phyloP scores from a whole-genome alignment of 2,797 vertebrate genomes.

The Gila robusta region DNA sequence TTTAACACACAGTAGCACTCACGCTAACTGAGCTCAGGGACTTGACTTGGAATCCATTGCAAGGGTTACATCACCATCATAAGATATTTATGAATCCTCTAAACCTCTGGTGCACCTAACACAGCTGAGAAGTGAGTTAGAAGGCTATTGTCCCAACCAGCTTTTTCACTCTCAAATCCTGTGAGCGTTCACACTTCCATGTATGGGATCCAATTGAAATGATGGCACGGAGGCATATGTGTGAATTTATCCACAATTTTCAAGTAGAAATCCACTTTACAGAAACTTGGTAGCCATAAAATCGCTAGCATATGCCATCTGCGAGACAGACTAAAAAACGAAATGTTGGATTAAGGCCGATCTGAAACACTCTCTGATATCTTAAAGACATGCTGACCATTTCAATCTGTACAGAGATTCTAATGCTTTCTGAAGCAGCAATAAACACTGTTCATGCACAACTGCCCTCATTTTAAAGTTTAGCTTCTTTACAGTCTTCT shows the following conservation, averaged over 20 bases:
- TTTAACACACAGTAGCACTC: conserved; percentile 57
- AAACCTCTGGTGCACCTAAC: conserved; percentile 47
- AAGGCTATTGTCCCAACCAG: conserved; percentile 21
- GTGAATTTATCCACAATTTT: conserved; percentile 71
- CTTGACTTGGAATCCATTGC: conserved; percentile 36
- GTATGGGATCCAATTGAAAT: conserved; percentile 58
- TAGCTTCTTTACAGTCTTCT: background rate
- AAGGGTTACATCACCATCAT: conserved; percentile 48
- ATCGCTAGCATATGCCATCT: conserved; percentile 47
- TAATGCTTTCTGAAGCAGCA: conserved; percentile 3
- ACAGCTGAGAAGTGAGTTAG: conserved; percentile 35
- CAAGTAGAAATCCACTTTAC: conserved; percentile 67
- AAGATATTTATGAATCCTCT: conserved; percentile 47
- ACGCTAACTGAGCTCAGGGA: conserved; percentile 41
- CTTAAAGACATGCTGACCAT: conserved; percentile 17
- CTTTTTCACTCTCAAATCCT: conserved; percentile 51
- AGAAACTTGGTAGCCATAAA: conserved; percentile 57
- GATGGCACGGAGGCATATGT: conserved; percentile 55
- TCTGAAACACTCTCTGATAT: background rate
- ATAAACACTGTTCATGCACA: background rate
- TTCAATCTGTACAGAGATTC: conserved; percentile 13
- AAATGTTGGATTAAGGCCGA: background rate
- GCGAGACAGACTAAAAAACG: conserved; percentile 42
- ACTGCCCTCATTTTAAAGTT: background rate
- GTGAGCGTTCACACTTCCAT: conserved; percentile 15